Evolutionary conservation across 2,888 invertebrate species (phyloP), one percentile per base, ranked within the genome.

Genomic region (Cephus pulcher): DNA sequence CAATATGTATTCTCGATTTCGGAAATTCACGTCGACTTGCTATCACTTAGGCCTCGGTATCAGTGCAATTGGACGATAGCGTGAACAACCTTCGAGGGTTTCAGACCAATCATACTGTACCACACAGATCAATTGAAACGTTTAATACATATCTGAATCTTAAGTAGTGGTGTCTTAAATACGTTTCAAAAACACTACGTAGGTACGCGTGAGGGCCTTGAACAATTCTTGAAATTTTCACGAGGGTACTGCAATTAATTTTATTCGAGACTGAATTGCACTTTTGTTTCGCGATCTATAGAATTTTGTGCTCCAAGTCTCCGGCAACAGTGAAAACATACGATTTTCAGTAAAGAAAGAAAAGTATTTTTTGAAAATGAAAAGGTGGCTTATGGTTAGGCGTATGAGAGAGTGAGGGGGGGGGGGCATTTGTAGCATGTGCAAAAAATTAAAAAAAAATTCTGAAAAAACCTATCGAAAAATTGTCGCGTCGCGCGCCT

Each of bases 331-430:
- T 56, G 23, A 56, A 56, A 56, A 9, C 15, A 56, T 56, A 56
- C 2, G 23, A 9, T 23, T 23, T 56, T 23, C 2, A 23, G 23
- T 6, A 56, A 56, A 9, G 56, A 23, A 6, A 23, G 9, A 23
- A 56, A 56, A 56, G 23, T 23, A 9, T 56, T 56, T 9, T 23
- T 56, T 23, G 2, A 56, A 56, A 23, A 56, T 23, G 23, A 23
- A 56, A 23, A 34, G 34, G 11, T 11, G 68, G 74, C 23, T 69
- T 15, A 74, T 4, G 76, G 56, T 77, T 78, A 80, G 75, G 77
- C 78, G 83, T 71, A 79, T 70, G 75, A 79, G 82, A 81, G 84
- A 76, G 79, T 73, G 77, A 81, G 80, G 33, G 1, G 9, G 0
- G 6, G 1, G 71, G 2, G 11, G 23, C 11, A 32, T 6, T 71